A percentile compares a stretch with the other conserved stretches of the same genome.
Conservation (phyloP, 2,113 vertebrate genomes). For the Atrichornis clamosus region DNA sequence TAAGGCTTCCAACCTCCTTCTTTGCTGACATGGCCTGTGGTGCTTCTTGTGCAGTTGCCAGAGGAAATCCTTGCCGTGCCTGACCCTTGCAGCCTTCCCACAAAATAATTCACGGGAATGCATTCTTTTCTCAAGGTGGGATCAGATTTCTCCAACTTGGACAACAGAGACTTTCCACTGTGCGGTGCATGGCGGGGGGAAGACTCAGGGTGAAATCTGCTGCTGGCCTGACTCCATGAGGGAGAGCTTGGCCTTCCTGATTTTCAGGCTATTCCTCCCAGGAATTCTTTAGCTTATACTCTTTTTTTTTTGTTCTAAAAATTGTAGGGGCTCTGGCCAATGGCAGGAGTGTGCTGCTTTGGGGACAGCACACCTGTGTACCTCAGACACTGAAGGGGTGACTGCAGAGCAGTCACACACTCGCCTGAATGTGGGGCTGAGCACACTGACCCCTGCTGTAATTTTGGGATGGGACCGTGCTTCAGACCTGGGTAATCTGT, state of each 20-base stretch:
- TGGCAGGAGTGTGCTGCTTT: neutral
- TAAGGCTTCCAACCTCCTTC: neutral
- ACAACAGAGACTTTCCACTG: neutral
- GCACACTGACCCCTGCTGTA: neutral
- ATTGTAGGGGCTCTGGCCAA: neutral
- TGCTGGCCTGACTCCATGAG: neutral
- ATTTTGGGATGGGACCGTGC: neutral
- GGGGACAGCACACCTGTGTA: neutral
- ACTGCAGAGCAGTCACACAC: fast-evolving
- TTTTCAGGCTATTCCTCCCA: neutral
- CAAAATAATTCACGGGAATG: neutral
- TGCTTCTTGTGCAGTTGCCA: conserved; percentile 8
- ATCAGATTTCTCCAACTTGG: neutral
- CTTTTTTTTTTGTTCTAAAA: neutral
- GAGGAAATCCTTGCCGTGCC: conserved; percentile 6
- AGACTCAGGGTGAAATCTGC: neutral
- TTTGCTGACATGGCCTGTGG: neutral
- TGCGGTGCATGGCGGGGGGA: neutral
- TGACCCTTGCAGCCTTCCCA: neutral
- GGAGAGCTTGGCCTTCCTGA: neutral
- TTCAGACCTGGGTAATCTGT: neutral
- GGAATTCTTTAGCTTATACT: neutral
- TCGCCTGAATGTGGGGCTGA: neutral
- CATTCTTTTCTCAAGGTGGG: neutral
- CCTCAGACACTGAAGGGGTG: neutral